Base-by-base conservation (phyloP, 2,113 vertebrate species). In the Heterotilapia buettikoferi region DNA sequence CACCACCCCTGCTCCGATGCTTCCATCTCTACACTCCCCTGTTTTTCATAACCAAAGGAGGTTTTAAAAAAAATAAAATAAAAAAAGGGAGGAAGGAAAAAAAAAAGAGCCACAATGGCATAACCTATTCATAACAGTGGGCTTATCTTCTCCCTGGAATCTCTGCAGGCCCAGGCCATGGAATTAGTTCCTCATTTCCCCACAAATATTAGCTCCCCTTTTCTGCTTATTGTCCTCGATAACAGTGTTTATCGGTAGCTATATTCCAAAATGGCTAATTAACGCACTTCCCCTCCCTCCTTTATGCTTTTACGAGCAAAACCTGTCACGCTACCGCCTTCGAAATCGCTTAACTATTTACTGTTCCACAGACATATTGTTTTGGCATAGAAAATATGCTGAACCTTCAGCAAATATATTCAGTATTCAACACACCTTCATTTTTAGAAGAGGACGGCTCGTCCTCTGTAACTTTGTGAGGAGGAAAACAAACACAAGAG, bases 151-250 rank as follows among this genome's bases (percentile, higher is more conserved):
- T 78, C 79, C 56, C 40, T 73, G 85, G 89, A 89, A 95, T 95
- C 93, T 94, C 85, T 84, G 91, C 92, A 93, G 95, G 94, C 92
- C 86, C 43, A 45, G 89, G 93, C 92, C 83, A 86, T 56, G 90
- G 93, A 94, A 96, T 94, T 94, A 95, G 89, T 90, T 92, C 91
- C 89, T 93, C 91, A 92, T 93, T 93, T 92, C 88, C 92, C 86
- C 66, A 86, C 91, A 95, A 96, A 95, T 95, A 95, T 96, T 94
- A 92, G 90, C 93, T 90, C 78, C 88, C 89, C 45, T 63, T 93
- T 92, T 81, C 92, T 80, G 89, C 85, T 93, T 82, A 93, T 94
- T 91, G 92, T 94, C 85, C 87, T 89, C 78, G 84, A 92, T 90
- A 92, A 95, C 90, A 33, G 82, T 94, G 94, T 95, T 95, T 95